These are phyloP conservation scores for Meteorus colon DNA, from an alignment of 2,888 invertebrate genomes.

Conservation along the genomic window DNA sequence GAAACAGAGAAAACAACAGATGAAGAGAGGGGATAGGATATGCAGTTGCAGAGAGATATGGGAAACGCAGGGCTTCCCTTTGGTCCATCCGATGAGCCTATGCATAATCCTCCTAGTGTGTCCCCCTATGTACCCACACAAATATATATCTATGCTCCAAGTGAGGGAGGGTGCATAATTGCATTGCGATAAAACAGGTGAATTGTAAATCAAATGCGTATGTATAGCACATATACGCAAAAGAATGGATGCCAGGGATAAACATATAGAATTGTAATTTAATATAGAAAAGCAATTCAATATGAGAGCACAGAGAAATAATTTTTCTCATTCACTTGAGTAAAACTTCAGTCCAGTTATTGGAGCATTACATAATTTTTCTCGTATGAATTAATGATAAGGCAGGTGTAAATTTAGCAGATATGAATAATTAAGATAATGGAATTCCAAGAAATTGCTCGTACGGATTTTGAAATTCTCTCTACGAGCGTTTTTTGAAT, in stretches of 20 bases:
- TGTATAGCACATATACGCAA: constrained; percentile 39
- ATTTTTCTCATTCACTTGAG: background rate
- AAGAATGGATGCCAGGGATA: constrained; percentile 44
- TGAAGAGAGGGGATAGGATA: constrained; percentile 22
- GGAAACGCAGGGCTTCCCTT: constrained; percentile 47
- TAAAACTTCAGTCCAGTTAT: background rate
- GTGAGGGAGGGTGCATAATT: constrained; percentile 67
- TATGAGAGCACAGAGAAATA: background rate
- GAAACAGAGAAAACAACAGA: constrained; percentile 25
- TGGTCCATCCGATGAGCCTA: constrained; percentile 59
- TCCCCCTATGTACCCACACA: constrained; percentile 45
- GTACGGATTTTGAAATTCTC: too few species aligned
- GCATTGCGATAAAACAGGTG: constrained; percentile 70
- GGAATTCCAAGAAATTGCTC: too few species aligned
- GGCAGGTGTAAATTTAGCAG: too few species aligned
- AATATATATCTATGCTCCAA: constrained; percentile 35
- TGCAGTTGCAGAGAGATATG: constrained; percentile 49
- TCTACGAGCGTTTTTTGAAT: too few species aligned
- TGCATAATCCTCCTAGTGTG: constrained; percentile 63
- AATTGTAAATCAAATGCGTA: constrained; percentile 67
- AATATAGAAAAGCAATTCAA: background rate
- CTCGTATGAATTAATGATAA: too few species aligned
- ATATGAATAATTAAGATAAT: too few species aligned
- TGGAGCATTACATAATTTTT: background rate
- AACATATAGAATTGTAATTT: background rate